Evolutionary conservation across 1,140 invertebrate species (phyloP), one percentile per base, ranked within the genome.

Genomic region (Pseudomyrmex cubaensis): DNA sequence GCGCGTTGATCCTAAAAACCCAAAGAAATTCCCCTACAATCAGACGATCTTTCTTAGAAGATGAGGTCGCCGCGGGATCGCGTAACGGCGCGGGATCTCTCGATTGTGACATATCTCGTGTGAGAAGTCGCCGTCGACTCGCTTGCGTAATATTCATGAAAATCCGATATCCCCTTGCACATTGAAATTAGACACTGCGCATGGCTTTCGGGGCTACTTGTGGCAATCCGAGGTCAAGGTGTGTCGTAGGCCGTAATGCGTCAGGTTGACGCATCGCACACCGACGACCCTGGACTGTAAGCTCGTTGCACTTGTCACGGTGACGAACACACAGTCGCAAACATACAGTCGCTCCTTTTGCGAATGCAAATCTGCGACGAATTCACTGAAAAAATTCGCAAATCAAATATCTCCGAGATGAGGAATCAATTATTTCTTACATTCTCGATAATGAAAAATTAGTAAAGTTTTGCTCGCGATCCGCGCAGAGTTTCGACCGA

Each of bases 91-190:
- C 35, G 5, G 35, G 35, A 35, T 35, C 35, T 35, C 35, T 35
- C 48, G 48, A 84, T 12, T 66, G 46, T 74, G 48, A 54, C 35
- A 50, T 48, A 3, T 2, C 17, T 1, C 1, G 44, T 25, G 9
- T 48, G 52, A 46, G 59, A 80, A 35, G 35, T 35, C 5, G 35
- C 35, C 7, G 35, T 35, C 35, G 46, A 7, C 20, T 66, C 20
- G 52, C 17, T 87, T 73, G 61, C 59, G 50, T 67, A 12, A 85
- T 35, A 83, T 80, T 63, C 74, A 78, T 72, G 86, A 78, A 85
- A 85, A 85, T 59, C 54, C 69, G 64, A 85, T 85, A 67, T 59
- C 15, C 15, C 20, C 17, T 22, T 20, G 52, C 25, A 52, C n/a
- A 8, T 35, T 82, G 83, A 88, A 88, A 88, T 72, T 17, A 15